Evolutionary conservation across 1,140 invertebrate genomes (phyloP).

Genomic region (Achroia grisella): DNA sequence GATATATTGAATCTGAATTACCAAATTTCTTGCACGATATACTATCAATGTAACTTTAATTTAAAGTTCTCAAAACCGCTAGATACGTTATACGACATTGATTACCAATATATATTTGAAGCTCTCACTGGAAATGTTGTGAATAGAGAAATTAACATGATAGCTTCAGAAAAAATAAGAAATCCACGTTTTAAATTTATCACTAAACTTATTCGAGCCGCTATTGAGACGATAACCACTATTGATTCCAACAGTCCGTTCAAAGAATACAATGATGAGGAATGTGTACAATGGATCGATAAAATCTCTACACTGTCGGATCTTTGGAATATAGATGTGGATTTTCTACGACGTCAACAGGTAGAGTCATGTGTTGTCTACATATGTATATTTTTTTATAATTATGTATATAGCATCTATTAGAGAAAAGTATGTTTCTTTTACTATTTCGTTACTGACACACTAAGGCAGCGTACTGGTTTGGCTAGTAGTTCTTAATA

Average conservation of each 20-base stretch:
- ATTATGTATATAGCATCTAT: too few species aligned
- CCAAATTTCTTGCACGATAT: conserved; percentile 83
- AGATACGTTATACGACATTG: conserved; percentile 83
- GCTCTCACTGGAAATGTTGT: conserved; percentile 44
- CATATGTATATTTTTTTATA: too few species aligned
- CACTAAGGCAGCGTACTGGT: too few species aligned
- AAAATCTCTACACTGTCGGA: conserved; percentile 81
- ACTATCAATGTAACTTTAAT: conserved; percentile 86
- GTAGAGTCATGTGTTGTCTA: too few species aligned
- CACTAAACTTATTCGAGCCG: conserved; percentile 77
- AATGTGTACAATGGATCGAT: conserved; percentile 80
- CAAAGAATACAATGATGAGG: conserved; percentile 65
- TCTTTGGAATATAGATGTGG: conserved; percentile 86
- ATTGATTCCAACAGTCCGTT: conserved; percentile 40
- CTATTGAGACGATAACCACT: conserved; percentile 76
- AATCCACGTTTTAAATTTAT: conserved; percentile 77
- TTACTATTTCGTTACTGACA: too few species aligned
- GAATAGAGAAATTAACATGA: conserved; percentile 39
- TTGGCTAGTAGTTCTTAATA: too few species aligned
- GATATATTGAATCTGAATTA: conserved; percentile 86
- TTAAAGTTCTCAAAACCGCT: conserved; percentile 84
- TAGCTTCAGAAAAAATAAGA: conserved; percentile 65
- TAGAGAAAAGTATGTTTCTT: too few species aligned
- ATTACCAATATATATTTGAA: conserved; percentile 57
- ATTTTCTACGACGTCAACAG: conserved; percentile 84